Base-by-base conservation (phyloP, 1,140 invertebrate genomes). In the Drosophila equinoxialis region DNA sequence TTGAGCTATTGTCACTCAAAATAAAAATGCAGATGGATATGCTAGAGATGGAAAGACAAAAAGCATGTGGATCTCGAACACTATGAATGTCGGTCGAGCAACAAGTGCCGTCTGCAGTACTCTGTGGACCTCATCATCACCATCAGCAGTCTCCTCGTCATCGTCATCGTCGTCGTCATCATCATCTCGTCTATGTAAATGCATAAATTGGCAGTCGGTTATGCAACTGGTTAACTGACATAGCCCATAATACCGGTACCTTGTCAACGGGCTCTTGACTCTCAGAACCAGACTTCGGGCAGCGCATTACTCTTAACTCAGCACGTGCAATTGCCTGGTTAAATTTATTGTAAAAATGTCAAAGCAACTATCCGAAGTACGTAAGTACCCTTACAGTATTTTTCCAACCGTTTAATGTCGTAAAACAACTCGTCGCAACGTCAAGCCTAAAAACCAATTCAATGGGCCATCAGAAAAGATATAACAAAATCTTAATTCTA, bases 251-350 rank as follows among this genome's bases (percentile, higher is more conserved):
- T 59, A 86, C 82, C 82, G 82, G 82, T 86, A 86, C 79, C 45
- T 87, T 82, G 75, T 86, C 83, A 85, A 87, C 83, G 60, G 59
- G 68, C 39, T 62, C 54, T 51, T 23, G 17, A 23, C 20, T 73
- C 74, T 37, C 63, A 54, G 63, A 64, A 35, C 10, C 68, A 26
- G 13, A 11, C 65, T 59, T 48, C 45, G 3, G 41, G 13, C 62
- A 48, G 23, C 26, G 17, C n/a, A 51, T 51, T 54, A 33, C 41
- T 30, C 41, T 39, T 37, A 33, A 61, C 42, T 61, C 82, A 85
- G 75, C 82, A 85, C 82, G 82, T 85, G 82, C 83, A 85, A 76
- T 87, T 70, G 65, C 71, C 68, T 82, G 74, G 57, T 81, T 78
- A 84, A 84, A 74, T 86, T 77, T 84, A 84, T 86, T 86, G 78